Evolutionary conservation across 2,113 vertebrate genomes (phyloP).

Genomic region (Mormoops blainvillei): DNA sequence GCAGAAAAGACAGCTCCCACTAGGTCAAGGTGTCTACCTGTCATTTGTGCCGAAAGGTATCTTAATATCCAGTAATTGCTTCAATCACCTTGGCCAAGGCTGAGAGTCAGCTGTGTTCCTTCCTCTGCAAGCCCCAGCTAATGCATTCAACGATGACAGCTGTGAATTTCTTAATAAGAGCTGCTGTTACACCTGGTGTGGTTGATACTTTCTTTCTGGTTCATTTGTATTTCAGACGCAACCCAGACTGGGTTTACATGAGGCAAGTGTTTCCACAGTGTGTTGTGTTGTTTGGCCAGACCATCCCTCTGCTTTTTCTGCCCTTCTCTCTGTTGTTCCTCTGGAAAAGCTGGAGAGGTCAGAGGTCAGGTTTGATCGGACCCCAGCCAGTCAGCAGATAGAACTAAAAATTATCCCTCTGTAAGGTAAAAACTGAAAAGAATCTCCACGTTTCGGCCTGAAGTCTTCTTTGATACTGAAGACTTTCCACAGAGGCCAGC

Average conservation of each 20-base stretch:
- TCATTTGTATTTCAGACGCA: conserved; percentile 48
- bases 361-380: not conserved
- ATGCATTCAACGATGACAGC: not conserved
- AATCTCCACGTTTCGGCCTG: not conserved
- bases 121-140: not conserved
- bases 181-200: not conserved
- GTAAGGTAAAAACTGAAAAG: not conserved
- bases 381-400: not conserved
- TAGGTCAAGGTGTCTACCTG: not conserved
- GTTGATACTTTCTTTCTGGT: conserved; percentile 17
- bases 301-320: not conserved
- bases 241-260: conserved; percentile 30
- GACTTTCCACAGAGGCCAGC: not conserved
- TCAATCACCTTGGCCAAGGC: not conserved
- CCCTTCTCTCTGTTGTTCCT: not conserved
- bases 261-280: not conserved
- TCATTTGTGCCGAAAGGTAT: not conserved
- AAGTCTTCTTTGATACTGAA: not conserved
- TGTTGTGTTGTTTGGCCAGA: not conserved
- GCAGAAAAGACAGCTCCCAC: not conserved
- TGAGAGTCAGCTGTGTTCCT: not conserved
- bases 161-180: not conserved
- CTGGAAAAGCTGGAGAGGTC: not conserved
- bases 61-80: not conserved
- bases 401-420: not conserved